These are phyloP conservation scores for Gymnogyps californianus DNA, from an alignment of 2,113 vertebrate genomes.

Conservation along the genomic window DNA sequence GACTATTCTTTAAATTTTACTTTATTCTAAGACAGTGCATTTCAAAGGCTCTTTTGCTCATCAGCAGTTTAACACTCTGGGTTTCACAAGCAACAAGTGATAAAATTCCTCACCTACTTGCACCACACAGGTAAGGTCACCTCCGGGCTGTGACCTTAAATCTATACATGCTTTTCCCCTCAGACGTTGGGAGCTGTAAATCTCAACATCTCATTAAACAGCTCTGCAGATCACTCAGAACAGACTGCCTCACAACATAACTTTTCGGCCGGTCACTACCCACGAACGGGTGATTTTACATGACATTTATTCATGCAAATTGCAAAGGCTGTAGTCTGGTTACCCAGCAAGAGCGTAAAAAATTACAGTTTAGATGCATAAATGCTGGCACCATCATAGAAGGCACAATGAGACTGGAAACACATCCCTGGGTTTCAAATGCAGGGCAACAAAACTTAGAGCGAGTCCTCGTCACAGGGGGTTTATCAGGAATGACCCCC, in stretches of 20 bases:
- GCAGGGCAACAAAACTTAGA: neutral
- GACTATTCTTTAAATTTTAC: neutral
- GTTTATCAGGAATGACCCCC: neutral
- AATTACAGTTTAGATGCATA: conserved; percentile 48
- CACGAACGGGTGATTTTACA: conserved; percentile 32
- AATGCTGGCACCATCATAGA: neutral
- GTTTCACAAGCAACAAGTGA: neutral
- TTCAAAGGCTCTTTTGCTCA: neutral
- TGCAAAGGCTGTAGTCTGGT: conserved; percentile 23
- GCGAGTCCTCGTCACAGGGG: neutral
- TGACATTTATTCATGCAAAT: conserved; percentile 69
- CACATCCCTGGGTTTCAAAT: neutral
- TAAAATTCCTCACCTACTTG: neutral
- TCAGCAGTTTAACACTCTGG: neutral
- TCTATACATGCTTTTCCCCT: neutral
- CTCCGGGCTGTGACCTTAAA: neutral
- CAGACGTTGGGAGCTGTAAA: neutral
- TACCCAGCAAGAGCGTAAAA: conserved; percentile 31
- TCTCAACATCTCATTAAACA: conserved; percentile 45
- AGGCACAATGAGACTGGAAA: conserved; percentile 21
- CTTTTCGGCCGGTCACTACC: conserved; percentile 42
- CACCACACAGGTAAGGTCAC: neutral
- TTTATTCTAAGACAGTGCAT: neutral
- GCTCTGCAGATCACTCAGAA: conserved; percentile 17
- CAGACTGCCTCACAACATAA: conserved; percentile 25